These are phyloP conservation scores for Umimayanthus kanabou DNA, from an alignment of 92 coral and sea anemone species.

Conservation along the genomic window DNA sequence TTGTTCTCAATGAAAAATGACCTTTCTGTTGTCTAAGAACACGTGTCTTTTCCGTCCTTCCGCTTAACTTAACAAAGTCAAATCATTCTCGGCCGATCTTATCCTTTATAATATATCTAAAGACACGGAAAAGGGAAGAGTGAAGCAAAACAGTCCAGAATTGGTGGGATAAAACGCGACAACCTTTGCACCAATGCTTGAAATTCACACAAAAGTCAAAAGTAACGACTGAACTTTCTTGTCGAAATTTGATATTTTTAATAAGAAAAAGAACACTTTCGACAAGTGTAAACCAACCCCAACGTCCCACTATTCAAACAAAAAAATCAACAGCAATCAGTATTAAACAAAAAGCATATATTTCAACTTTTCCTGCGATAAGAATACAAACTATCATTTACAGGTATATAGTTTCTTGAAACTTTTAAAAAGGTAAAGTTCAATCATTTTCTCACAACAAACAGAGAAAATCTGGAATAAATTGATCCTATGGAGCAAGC, in stretches of 20 bases:
- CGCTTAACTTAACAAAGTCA: not conserved
- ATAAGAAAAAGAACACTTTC: not conserved
- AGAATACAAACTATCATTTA: not conserved
- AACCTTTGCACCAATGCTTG: not conserved
- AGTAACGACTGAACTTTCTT: not conserved
- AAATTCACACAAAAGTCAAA: not conserved
- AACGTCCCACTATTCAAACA: not conserved
- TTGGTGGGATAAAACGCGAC: no score
- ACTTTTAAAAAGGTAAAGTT: no score
- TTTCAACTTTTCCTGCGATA: not conserved
- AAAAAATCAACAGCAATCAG: not conserved
- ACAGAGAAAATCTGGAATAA: not conserved
- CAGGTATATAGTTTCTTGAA: not conserved
- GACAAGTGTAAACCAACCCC: not conserved
- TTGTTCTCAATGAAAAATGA: not conserved
- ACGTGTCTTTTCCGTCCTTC: not conserved
- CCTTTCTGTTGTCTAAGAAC: not conserved
- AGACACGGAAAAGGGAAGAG: not conserved
- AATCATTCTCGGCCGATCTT: not conserved
- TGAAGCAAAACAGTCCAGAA: no score
- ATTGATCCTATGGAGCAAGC: not conserved
- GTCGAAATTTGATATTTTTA: conserved; percentile 13
- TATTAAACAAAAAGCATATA: not conserved
- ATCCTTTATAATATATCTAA: no score
- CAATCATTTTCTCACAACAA: not conserved